phyloP scores from a whole-genome alignment of 2,797 vertebrate genomes.

The Parotocinclus haroldoi region DNA sequence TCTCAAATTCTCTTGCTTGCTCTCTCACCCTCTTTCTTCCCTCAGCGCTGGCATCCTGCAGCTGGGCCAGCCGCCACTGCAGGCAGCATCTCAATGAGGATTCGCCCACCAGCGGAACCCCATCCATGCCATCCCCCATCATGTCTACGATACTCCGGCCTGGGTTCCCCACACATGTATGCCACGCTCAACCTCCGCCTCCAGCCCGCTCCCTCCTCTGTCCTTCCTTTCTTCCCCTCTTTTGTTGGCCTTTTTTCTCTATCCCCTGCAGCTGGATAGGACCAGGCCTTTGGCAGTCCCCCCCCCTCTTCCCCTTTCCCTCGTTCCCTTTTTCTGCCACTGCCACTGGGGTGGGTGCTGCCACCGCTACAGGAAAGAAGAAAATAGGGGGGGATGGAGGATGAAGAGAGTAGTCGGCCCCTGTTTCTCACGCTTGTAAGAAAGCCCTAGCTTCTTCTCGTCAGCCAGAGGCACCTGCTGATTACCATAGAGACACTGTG shows the following conservation, averaged over 20 bases:
- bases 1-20: conserved; percentile 69
- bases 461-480: conserved; percentile 86
- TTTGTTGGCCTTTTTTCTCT: conserved; percentile 56
- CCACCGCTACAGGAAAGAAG: conserved; percentile 57
- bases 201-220: conserved; percentile 23
- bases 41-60: conserved; percentile 74
- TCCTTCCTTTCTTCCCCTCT: conserved; percentile 45
- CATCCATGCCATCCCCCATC: conserved; percentile 15
- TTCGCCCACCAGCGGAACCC: conserved; percentile 62
- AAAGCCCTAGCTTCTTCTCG: conserved; percentile 82
- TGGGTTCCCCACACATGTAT: conserved; percentile 19
- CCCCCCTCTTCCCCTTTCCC: conserved; percentile 64
- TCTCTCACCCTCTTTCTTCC: conserved; percentile 67
- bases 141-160: background rate
- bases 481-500: conserved; percentile 89
- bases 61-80: conserved; percentile 76
- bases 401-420: conserved; percentile 63
- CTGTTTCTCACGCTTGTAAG: conserved; percentile 88
- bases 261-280: conserved; percentile 69
- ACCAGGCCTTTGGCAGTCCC: conserved; percentile 66
- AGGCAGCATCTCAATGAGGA: conserved; percentile 84
- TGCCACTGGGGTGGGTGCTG: conserved; percentile 50
- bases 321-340: conserved; percentile 53
- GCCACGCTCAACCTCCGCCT: conserved; percentile 45
- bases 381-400: conserved; percentile 46